Evolutionary conservation across 2,888 invertebrate genomes (phyloP).

Genomic region (Andricus curvator): DNA sequence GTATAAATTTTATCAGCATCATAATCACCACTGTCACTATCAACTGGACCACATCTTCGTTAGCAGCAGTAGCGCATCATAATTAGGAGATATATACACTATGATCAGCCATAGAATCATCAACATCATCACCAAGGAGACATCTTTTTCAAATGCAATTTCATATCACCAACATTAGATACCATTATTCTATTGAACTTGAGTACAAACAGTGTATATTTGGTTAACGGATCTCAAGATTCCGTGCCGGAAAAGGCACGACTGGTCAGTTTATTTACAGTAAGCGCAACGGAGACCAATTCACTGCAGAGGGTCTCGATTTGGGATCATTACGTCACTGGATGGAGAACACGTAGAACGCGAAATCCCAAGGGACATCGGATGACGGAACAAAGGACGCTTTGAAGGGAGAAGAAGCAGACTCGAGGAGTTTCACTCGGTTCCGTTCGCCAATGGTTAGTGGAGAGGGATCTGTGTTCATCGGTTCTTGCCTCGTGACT

Average conservation of each 20-base stretch:
- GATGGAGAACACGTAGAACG: slow-evolving; percentile 61
- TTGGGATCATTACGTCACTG: slow-evolving; percentile 55
- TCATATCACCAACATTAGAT: background rate
- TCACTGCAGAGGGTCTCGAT: background rate
- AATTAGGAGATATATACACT: too few species aligned
- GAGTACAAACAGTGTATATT: background rate
- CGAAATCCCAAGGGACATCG: slow-evolving; percentile 65
- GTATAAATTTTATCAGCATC: too few species aligned
- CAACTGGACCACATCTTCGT: too few species aligned
- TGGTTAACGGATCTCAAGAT: background rate
- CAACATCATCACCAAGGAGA: too few species aligned
- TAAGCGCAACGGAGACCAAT: background rate
- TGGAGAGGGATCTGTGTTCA: slow-evolving; percentile 59
- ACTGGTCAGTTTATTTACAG: background rate
- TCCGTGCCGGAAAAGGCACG: background rate
- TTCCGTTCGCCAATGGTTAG: slow-evolving; percentile 60
- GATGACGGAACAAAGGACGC: slow-evolving; percentile 69
- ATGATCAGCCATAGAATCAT: too few species aligned
- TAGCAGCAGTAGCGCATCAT: too few species aligned
- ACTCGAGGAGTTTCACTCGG: slow-evolving; percentile 58
- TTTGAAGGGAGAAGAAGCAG: slow-evolving; percentile 67
- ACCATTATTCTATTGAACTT: background rate
- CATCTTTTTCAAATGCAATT: background rate
- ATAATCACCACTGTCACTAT: too few species aligned
- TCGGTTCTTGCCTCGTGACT: slow-evolving; percentile 63